Percentiles rank a stretch among this genome's conserved stretches.
Evolutionary conservation across 2,797 vertebrate species (phyloP).

Genomic region (Oreochromis mossambicus): DNA sequence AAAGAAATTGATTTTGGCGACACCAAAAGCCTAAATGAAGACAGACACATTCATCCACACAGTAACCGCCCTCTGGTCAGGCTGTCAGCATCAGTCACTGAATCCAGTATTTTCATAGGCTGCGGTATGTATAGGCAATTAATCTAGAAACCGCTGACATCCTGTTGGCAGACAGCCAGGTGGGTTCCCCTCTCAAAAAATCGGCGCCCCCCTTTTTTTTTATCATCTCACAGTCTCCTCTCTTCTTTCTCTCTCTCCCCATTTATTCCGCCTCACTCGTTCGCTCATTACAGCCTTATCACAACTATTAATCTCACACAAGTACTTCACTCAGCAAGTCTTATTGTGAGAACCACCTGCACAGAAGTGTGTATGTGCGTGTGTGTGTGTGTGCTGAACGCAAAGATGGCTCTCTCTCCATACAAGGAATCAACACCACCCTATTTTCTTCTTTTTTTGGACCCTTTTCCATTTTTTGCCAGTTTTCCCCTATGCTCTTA

Average conservation of each 20-base stretch:
- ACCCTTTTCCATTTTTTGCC: background rate
- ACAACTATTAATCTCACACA: conserved; percentile 74
- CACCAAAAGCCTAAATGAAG: conserved; percentile 31
- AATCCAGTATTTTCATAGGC: conserved; percentile 76
- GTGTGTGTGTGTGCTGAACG: background rate
- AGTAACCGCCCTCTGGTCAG: conserved; percentile 55
- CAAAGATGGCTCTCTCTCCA: conserved; percentile 12
- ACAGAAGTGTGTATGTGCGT: background rate
- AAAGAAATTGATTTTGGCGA: background rate
- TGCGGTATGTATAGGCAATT: conserved; percentile 84
- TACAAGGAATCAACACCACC: background rate
- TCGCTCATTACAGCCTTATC: conserved; percentile 68
- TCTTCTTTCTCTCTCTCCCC: background rate
- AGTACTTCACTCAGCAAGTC: conserved; percentile 74
- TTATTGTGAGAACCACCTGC: conserved; percentile 74
- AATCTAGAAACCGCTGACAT: conserved; percentile 86
- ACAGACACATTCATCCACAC: conserved; percentile 56
- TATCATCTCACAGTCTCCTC: background rate
- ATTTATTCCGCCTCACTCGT: background rate
- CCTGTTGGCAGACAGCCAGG: conserved; percentile 80
- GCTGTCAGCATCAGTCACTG: conserved; percentile 83
- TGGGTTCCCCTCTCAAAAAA: conserved; percentile 55
- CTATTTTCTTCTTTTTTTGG: background rate
- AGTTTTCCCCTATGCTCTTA: background rate
- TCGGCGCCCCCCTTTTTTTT: background rate